phyloP scores from a whole-genome alignment of 2,113 vertebrate genomes.

The Oriolus oriolus region DNA sequence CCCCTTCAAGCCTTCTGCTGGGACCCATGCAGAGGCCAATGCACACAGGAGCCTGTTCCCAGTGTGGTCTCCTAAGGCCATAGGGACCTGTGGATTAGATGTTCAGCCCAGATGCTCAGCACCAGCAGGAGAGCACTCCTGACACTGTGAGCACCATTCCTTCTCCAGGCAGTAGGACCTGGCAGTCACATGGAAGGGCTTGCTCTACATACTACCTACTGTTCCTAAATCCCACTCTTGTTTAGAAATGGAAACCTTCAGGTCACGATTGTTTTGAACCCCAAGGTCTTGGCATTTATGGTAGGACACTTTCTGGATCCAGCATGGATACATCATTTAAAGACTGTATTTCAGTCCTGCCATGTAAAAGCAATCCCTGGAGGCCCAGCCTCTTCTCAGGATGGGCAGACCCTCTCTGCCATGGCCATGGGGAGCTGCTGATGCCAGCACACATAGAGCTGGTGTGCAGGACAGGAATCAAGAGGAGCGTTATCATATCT shows the following conservation, averaged over 20 bases:
- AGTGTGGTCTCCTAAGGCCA: background rate
- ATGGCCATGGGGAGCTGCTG: background rate
- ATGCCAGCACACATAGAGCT: background rate
- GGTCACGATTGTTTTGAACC: background rate
- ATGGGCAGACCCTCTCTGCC: background rate
- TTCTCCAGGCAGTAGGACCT: background rate
- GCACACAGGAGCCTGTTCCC: background rate
- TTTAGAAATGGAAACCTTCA: background rate
- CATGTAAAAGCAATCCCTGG: background rate
- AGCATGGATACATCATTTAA: background rate
- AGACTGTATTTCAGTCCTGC: background rate
- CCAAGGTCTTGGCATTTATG: background rate
- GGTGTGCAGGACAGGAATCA: background rate
- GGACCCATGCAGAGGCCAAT: background rate
- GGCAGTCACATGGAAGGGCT: background rate
- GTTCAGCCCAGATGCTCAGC: background rate
- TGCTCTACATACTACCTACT: rapidly evolving
- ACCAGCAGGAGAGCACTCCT: background rate
- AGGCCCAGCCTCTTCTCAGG: rapidly evolving
- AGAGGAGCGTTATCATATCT: rapidly evolving
- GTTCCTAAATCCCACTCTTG: background rate
- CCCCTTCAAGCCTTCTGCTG: background rate
- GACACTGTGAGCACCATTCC: background rate
- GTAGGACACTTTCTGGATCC: background rate
- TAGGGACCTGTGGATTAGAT: background rate